A percentile compares a stretch with the other conserved stretches of the same genome.
Evolutionary conservation across 1,140 invertebrate species (phyloP).

Genomic region (Eriocheir sinensis): DNA sequence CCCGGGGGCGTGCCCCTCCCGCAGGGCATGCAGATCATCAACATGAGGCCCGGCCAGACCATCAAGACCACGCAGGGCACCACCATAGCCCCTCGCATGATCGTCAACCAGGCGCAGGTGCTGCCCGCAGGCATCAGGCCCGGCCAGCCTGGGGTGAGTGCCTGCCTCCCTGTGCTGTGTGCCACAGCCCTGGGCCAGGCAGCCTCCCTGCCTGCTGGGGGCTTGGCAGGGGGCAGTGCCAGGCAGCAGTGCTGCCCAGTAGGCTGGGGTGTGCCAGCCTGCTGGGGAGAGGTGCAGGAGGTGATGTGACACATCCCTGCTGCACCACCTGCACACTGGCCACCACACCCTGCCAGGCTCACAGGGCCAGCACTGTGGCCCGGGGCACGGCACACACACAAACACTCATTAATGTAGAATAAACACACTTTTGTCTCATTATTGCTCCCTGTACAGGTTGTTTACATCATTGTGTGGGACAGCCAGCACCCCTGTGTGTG

Average conservation of each 20-base stretch:
- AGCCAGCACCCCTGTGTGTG: not conserved
- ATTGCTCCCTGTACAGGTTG: not conserved
- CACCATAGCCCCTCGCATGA: constrained; percentile 73
- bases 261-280: not conserved
- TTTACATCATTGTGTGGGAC: not conserved
- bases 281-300: too few species aligned
- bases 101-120: constrained; percentile 72
- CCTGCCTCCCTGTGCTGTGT: not conserved
- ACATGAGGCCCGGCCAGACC: constrained; percentile 71
- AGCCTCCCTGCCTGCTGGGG: not conserved
- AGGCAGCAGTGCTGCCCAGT: not conserved
- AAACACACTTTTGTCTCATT: not conserved
- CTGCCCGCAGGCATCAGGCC: constrained; percentile 57
- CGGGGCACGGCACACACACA: not conserved
- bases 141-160: constrained; percentile 71
- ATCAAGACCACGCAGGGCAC: constrained; percentile 69
- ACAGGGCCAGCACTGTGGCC: not conserved
- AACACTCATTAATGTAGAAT: not conserved
- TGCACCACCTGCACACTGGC: too few species aligned
- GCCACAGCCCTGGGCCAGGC: not conserved
- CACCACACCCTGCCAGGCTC: too few species aligned
- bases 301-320: too few species aligned
- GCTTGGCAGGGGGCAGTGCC: not conserved
- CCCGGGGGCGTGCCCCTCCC: constrained; percentile 61
- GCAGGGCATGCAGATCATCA: constrained; percentile 74